phyloP scores from a whole-genome alignment of 2,888 invertebrate species.

The Tortrix viridana region DNA sequence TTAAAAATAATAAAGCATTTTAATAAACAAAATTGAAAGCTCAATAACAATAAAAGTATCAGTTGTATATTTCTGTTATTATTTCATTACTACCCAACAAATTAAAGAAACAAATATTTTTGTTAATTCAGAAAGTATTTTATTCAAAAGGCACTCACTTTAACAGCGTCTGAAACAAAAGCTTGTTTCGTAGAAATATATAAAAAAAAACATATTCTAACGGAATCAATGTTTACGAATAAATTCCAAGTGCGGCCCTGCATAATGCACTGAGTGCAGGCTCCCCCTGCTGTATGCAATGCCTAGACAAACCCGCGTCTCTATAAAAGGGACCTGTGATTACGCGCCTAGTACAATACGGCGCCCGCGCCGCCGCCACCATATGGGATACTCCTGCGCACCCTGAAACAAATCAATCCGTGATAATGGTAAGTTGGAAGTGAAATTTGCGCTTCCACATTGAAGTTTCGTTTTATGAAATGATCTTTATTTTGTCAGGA shows the following conservation, averaged over 20 bases:
- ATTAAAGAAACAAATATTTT: no score
- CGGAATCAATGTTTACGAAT: not conserved
- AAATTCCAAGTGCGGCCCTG: conserved; percentile 62
- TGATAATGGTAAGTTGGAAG: conserved; percentile 63
- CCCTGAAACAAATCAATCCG: conserved; percentile 45
- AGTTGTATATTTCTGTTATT: no score
- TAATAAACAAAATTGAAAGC: no score
- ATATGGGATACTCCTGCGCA: conserved; percentile 63
- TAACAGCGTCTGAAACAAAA: no score
- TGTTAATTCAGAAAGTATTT: no score
- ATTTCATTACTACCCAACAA: no score
- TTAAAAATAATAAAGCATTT: no score
- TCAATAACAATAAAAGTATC: no score
- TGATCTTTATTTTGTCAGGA: no score
- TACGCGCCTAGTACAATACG: conserved; percentile 77
- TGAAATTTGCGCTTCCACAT: not conserved
- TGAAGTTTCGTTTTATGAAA: no score
- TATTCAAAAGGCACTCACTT: no score
- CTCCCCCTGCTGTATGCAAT: conserved; percentile 67
- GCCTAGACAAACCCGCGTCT: conserved; percentile 80
- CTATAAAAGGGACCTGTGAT: conserved; percentile 83
- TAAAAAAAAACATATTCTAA: not conserved
- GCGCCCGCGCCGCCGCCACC: conserved; percentile 67
- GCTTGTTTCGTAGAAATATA: no score
- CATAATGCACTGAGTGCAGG: conserved; percentile 64